Base-by-base conservation (phyloP, 2,888 invertebrate genomes). In the Microplitis manilae region DNA sequence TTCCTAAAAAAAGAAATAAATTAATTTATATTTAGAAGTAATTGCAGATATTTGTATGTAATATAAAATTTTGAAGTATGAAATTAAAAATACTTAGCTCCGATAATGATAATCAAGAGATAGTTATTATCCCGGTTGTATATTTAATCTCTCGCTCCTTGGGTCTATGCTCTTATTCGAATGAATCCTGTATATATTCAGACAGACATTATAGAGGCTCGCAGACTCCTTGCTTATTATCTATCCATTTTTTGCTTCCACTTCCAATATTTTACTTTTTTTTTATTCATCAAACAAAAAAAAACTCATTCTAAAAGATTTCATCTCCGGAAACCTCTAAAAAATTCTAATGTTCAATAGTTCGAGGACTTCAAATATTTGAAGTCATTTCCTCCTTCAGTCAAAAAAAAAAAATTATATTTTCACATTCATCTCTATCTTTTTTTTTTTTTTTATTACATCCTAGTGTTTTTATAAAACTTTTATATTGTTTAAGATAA, bases 171-270 rank as follows among this genome's bases (percentile, higher is more conserved):
- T 59, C 68, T 68, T 20, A 72, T 76, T 69, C 61, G 50, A 20
- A 64, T 38, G 6, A 59, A 50, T 1, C 80, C 83, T 83, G 83
- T 86, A 85, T 86, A 86, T 86, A 86, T 86, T 86, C 86, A 86
- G 86, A 84, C 82, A 78, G 82, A 82, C 81, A 86, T 86, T 86
- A 86, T 85, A 77, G 59, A 79, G 72, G 84, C 73, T 79, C 79
- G 77, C 41, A 72, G 72, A 81, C 84, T 81, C 83, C 83, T 77
- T 80, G 84, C 86, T 86, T 86, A 86, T 86, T 86, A 86, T 81
- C 85, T 79, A 80, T 81, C 77, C 79, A 75, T 75, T 78, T 77
- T 68, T 76, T 75, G 75, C 70, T 73, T 70, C 68, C 75, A 76
- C 62, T 15, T 65, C 68, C n/a, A 60, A 15, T 20, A 40, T 50